phyloP scores from a whole-genome alignment of 2,888 invertebrate genomes.

The Campoplex nolae region DNA sequence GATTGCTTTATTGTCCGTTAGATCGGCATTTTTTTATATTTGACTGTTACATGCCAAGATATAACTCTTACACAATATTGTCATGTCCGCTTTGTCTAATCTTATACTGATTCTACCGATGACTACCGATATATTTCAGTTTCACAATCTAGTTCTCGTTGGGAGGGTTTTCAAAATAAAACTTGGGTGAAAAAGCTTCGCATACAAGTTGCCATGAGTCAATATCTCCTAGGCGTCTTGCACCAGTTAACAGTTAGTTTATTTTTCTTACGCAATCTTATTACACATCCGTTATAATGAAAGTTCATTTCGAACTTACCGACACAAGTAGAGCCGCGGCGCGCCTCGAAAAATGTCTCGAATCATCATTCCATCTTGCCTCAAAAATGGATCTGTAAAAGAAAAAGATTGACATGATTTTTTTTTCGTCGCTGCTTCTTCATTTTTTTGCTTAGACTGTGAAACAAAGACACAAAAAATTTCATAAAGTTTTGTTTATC shows the following conservation, averaged over 20 bases:
- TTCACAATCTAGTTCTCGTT: too few species aligned
- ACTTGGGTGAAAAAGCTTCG: too few species aligned
- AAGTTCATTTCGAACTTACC: slow-evolving; percentile 82
- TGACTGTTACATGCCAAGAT: too few species aligned
- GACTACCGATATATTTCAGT: too few species aligned
- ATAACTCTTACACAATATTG: too few species aligned
- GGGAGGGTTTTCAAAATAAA: too few species aligned
- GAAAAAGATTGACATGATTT: slow-evolving; percentile 57
- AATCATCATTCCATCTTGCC: slow-evolving; percentile 87
- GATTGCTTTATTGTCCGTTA: too few species aligned
- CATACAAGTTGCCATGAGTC: too few species aligned
- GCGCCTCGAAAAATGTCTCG: slow-evolving; percentile 87
- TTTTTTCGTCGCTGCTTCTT: slow-evolving; percentile 25
- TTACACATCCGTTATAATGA: not conserved
- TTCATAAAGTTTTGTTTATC: not conserved
- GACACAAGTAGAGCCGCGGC: slow-evolving; percentile 87
- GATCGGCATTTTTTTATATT: too few species aligned
- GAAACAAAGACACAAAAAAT: not conserved
- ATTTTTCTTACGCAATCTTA: not conserved
- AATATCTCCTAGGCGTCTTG: not conserved
- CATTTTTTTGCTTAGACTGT: not conserved
- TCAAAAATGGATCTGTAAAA: slow-evolving; percentile 86
- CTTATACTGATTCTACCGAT: too few species aligned
- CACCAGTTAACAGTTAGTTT: not conserved
- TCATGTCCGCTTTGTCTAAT: too few species aligned